Evolutionary conservation across 2,113 vertebrate species (phyloP).

Genomic region (Paradoxurus hermaphroditus): DNA sequence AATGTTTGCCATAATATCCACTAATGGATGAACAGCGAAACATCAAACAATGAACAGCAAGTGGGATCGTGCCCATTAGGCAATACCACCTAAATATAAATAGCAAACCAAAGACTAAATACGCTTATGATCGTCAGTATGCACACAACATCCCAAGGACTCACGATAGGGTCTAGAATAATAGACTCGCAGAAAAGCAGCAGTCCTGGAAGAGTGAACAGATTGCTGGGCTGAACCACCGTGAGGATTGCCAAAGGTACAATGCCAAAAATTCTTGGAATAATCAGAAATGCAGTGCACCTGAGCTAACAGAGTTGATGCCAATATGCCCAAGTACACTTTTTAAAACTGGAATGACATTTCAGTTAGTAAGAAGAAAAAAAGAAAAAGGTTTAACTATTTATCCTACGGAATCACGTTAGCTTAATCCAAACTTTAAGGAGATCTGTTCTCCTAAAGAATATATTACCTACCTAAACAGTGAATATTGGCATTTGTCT

Average conservation of each 20-base stretch:
- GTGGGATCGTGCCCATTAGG: not conserved
- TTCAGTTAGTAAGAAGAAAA: not conserved
- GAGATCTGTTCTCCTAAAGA: not conserved
- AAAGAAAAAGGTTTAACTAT: not conserved
- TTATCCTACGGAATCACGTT: not conserved
- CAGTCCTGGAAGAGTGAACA: not conserved
- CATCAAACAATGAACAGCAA: not conserved
- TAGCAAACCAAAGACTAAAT: not conserved
- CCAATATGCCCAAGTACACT: not conserved
- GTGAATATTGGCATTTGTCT: not conserved
- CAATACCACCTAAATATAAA: not conserved
- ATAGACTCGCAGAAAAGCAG: not conserved
- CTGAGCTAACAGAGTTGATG: slow-evolving; percentile 22
- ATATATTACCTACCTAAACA: not conserved
- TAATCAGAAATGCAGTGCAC: not conserved
- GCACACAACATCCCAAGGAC: not conserved
- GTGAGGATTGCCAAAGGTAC: not conserved
- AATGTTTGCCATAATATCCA: not conserved
- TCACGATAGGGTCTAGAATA: not conserved
- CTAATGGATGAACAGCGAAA: not conserved
- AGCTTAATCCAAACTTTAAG: not conserved
- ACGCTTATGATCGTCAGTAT: not conserved
- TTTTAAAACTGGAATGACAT: not conserved
- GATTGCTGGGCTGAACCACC: slow-evolving; percentile 44
- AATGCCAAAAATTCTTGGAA: not conserved